Evolutionary conservation across 2,888 invertebrate genomes (phyloP).

Genomic region (Linnaemya vulpina): DNA sequence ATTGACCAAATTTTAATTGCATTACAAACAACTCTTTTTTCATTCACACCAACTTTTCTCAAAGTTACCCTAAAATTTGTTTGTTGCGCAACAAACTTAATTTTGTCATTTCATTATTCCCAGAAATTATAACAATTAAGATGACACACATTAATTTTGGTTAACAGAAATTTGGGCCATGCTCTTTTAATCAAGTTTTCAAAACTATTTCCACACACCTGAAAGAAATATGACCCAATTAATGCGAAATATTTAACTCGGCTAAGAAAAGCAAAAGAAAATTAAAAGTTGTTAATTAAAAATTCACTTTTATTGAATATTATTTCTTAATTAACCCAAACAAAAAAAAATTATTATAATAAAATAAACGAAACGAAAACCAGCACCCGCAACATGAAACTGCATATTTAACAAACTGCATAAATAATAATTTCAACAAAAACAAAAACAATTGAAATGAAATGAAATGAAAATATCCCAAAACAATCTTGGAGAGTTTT

Average conservation of each 20-base stretch:
- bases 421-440: slow-evolving; percentile 44
- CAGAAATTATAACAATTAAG: background rate
- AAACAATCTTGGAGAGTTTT: too few species aligned
- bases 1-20: too few species aligned
- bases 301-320: slow-evolving; percentile 48
- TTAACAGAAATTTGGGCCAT: background rate
- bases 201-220: background rate
- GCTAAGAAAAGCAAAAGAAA: slow-evolving; percentile 6
- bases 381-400: slow-evolving; percentile 41
- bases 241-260: background rate
- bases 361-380: slow-evolving; percentile 12
- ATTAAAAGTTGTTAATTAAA: slow-evolving; percentile 21
- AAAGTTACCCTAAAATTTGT: background rate
- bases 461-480: background rate
- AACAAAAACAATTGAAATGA: background rate
- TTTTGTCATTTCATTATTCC: background rate
- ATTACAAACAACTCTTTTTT: too few species aligned
- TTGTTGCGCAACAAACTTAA: background rate
- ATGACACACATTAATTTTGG: background rate
- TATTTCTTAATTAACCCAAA: slow-evolving; percentile 30
- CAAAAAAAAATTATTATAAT: background rate
- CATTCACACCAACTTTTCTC: too few species aligned
- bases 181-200: background rate
- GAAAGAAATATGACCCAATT: slow-evolving; percentile 28
- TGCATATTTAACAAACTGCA: slow-evolving; percentile 28